Percentiles rank a stretch among this genome's conserved stretches.
phyloP scores from a whole-genome alignment of 1,140 invertebrate species.

The Ips nitidus region DNA sequence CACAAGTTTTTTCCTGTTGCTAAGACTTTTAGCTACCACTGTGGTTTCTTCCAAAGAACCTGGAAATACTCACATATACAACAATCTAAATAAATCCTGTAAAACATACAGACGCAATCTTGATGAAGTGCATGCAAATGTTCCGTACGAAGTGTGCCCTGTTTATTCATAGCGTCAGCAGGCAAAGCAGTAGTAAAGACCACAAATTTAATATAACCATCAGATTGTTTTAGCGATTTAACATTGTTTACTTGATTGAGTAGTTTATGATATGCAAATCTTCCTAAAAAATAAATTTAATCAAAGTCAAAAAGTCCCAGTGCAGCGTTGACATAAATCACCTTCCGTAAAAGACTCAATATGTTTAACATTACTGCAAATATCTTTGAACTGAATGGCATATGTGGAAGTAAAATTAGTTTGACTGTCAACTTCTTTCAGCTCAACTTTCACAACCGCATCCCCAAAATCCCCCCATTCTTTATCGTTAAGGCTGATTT shows the following conservation, averaged over 20 bases:
- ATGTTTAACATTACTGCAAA: constrained; percentile 22
- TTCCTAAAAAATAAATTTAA: constrained; percentile 9
- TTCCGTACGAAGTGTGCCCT: not conserved
- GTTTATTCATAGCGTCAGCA: not conserved
- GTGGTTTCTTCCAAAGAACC: not conserved
- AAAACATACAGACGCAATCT: not conserved
- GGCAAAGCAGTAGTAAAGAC: constrained; percentile 25
- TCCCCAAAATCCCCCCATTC: constrained; percentile 34
- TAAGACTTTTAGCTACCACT: constrained; percentile 10
- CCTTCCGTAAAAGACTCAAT: constrained; percentile 20
- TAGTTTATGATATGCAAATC: constrained; percentile 12
- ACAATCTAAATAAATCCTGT: no score
- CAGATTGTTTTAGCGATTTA: not conserved
- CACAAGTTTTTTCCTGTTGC: constrained; percentile 13
- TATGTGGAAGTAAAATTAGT: constrained; percentile 4
- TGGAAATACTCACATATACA: not conserved
- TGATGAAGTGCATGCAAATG: not conserved
- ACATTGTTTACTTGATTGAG: constrained; percentile 5
- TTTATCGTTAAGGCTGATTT: constrained; percentile 23
- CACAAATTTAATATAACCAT: constrained; percentile 20
- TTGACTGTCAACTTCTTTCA: constrained; percentile 6
- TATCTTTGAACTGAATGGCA: constrained; percentile 29
- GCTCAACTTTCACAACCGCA: constrained; percentile 22
- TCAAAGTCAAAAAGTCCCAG: not conserved
- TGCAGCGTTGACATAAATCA: constrained; percentile 4